Conservation (phyloP, 2,113 vertebrate species). For the Pelecanoides urinatrix region DNA sequence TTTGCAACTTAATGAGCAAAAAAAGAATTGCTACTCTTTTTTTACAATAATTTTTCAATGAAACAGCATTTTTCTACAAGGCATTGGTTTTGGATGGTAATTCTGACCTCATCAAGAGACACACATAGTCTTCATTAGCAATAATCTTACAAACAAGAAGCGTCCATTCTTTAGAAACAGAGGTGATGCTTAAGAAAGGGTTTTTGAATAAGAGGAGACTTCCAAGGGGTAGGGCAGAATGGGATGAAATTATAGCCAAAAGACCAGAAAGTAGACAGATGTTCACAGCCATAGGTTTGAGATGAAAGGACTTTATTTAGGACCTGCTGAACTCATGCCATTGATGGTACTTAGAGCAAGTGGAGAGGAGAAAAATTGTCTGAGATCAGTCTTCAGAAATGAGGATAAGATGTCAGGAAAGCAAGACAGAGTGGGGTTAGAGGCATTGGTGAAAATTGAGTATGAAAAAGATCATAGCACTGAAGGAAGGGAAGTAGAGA, state of each 20-base stretch:
- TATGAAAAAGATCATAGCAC: neutral
- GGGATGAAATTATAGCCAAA: neutral
- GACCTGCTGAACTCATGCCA: neutral
- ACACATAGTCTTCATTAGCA: neutral
- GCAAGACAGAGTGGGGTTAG: neutral
- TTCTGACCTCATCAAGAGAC: neutral
- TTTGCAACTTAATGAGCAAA: neutral
- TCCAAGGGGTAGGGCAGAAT: neutral
- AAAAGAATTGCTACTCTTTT: neutral
- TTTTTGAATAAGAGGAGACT: neutral
- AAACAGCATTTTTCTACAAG: neutral
- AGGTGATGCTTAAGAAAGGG: neutral
- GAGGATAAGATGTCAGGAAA: neutral
- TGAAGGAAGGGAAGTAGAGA: neutral
- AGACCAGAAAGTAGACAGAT: neutral
- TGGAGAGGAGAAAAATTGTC: neutral
- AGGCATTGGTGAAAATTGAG: neutral
- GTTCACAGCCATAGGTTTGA: neutral
- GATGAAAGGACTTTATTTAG: neutral
- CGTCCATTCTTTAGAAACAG: neutral
- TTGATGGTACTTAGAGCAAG: neutral
- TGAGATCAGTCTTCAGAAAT: neutral
- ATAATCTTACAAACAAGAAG: neutral
- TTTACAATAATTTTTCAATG: neutral
- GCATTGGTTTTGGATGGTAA: neutral